Percentiles rank a stretch among this genome's conserved stretches.
These are phyloP conservation scores for Shinisaurus crocodilurus DNA, from an alignment of 2,113 vertebrate genomes.

Conservation along the genomic window DNA sequence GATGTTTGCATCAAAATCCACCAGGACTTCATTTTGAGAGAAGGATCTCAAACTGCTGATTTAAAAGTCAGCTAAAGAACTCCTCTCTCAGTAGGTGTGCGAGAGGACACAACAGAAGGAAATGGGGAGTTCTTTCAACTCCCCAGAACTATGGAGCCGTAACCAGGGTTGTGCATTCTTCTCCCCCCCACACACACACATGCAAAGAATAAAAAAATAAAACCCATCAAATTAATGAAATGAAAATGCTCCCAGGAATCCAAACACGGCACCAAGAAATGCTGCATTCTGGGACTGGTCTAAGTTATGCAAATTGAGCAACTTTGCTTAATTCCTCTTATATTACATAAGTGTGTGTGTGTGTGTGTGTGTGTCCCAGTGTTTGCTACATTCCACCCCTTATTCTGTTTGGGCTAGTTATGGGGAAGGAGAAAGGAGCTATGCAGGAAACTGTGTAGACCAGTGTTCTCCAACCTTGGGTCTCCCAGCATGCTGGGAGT, in stretches of 20 bases:
- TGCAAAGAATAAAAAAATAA: too few relatives aligned
- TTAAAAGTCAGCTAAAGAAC: neutral
- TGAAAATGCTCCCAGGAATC: too few relatives aligned
- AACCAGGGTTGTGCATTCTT: neutral
- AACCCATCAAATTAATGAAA: neutral
- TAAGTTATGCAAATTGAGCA: neutral
- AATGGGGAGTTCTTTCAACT: neutral
- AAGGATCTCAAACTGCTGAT: neutral
- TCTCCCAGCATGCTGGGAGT: too few relatives aligned
- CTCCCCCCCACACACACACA: too few relatives aligned
- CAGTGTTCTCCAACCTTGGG: too few relatives aligned
- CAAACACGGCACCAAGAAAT: too few relatives aligned
- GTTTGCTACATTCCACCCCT: neutral
- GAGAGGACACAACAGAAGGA: neutral
- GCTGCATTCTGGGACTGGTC: neutral
- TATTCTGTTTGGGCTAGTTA: neutral
- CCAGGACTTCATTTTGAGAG: neutral
- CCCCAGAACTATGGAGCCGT: neutral
- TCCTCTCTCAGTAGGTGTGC: neutral
- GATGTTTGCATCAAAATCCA: neutral
- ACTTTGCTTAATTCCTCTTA: neutral
- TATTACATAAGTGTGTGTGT: neutral
- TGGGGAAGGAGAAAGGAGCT: neutral
- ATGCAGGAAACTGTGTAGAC: neutral
- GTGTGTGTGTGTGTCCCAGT: too few relatives aligned